Evolutionary conservation across 1,140 invertebrate species (phyloP), one percentile per base, ranked within the genome.

Genomic region (Nephila pilipes): DNA sequence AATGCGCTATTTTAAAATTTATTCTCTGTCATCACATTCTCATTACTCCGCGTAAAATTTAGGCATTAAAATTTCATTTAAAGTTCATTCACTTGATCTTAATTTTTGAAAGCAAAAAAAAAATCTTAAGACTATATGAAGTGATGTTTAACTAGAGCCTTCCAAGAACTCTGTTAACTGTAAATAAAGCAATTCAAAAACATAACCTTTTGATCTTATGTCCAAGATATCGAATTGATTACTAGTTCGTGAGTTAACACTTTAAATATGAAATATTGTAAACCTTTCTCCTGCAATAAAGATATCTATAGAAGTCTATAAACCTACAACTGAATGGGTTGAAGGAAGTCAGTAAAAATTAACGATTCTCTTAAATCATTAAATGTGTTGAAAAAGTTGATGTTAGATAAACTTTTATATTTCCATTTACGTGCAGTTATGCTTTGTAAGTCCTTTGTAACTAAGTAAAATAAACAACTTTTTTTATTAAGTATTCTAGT

Each of bases 281-380:
- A 36, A 36, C 20, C 69, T 75, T 75, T 75, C 29, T 5, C 16
- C 29, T 32, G 32, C 32, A 75, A 75, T 32, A 36, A 3, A 25
- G 2, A 25, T 22, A 14, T 8, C 25, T 2, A 10, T 46, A 10
- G 4, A 29, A 69, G 32, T 75, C 69, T 32, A 75, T 75, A 75
- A 75, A 75, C 69, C 69, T 18, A 18, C 6, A 75, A 32, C 2
- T 18, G 69, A 75, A 75, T 32, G 12, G 69, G 69, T 75, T 36
- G 16, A 36, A 75, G 69, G 69, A 75, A 75, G 29, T 36, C 32
- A 29, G 18, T 65, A 65, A 75, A 75, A 32, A 75, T 32, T 75
- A 32, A 75, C 29, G 69, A 32, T 75, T 75, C 69, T 36, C 4
- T 32, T 75, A 75, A 75, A 75, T 75, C 69, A 75, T 32, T 75